Base-by-base conservation (phyloP, 2,113 vertebrate genomes). In the Scalopus aquaticus region DNA sequence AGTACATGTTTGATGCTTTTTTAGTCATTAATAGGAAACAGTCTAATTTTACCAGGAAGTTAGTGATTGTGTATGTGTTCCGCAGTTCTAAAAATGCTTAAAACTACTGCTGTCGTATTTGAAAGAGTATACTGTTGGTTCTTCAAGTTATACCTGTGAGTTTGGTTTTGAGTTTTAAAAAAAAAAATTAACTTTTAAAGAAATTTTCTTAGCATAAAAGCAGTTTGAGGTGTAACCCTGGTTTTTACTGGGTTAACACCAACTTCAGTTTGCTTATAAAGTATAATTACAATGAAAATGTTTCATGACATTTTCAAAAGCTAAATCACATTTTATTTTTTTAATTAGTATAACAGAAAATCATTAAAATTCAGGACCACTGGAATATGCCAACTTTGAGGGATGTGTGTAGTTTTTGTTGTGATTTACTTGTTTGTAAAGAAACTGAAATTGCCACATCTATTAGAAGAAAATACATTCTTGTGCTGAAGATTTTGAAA, bases 401-500 rank as follows among this genome's bases (percentile, higher is more conserved):
- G 74, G 44, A 58, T 92, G 19, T 81, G 26, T 24, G 5, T 51
- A 15, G 16, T 65, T 78, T 95, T 83, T 73, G 32, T 90, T 35
- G 30, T 84, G 37, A 76, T 76, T 78, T 81, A 35, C 58, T 73
- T 69, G 35, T 46, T 84, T 94, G 51, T 69, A 22, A 90, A 92
- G 60, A 91, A 95, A 76, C 8, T 5, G 28, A 73, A 58, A 65
- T 28, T 24, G 22, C 74, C 62, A 2, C 1, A 24, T 67, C 51
- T 89, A 74, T n/a, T 20, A 56, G 39, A 46, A 46, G 49, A 76
- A 84, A 86, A 56, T n/a, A 30, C 73, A 22, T 56, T 56, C 54
- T 88, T 96, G 62, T 91, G 81, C 49, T 81, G 58, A 91, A 94
- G 56, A 56, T 67, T 81, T 30, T 81, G n/a, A 74, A 77, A 65